Evolutionary conservation across 2,797 vertebrate genomes (phyloP).

Genomic region (Crax fasciolata): DNA sequence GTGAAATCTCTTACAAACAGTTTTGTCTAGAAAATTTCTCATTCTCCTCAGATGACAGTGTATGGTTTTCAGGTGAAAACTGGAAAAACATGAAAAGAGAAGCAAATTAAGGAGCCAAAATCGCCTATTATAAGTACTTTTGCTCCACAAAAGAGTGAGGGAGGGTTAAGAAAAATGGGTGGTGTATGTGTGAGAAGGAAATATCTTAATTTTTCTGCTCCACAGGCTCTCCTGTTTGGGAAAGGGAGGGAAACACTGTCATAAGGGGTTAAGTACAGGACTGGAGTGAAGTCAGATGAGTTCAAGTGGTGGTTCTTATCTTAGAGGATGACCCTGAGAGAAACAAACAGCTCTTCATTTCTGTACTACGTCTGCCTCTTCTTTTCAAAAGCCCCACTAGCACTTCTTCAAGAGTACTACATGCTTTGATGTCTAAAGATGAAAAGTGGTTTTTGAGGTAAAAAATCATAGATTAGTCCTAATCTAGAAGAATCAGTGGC

Average conservation of each 20-base stretch:
- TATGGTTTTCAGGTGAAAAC: conserved; percentile 25
- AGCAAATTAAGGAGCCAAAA: not conserved
- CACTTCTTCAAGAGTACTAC: conserved; percentile 32
- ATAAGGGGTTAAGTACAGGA: not conserved
- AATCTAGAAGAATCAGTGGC: conserved; percentile 60
- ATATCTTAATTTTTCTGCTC: not conserved
- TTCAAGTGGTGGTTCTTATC: conserved; percentile 51
- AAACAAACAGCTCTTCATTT: conserved; percentile 38
- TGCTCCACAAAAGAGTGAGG: not conserved
- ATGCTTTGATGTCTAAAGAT: conserved; percentile 71
- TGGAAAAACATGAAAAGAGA: not conserved
- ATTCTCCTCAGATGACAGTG: not conserved
- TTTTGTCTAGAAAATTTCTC: conserved; percentile 56
- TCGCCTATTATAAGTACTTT: not conserved
- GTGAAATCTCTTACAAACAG: conserved; percentile 47
- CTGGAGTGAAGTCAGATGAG: not conserved
- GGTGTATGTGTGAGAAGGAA: not conserved
- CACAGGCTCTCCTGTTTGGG: not conserved
- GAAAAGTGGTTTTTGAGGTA: conserved; percentile 68
- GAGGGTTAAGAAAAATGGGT: not conserved
- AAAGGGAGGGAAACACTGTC: not conserved
- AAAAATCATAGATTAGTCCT: conserved; percentile 65
- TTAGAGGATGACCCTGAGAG: conserved; percentile 36
- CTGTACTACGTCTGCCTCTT: conserved; percentile 15
- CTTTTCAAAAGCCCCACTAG: conserved; percentile 12